A percentile compares a stretch with the other conserved stretches of the same genome.
These are phyloP conservation scores for Pampus argenteus DNA, from an alignment of 2,797 vertebrate species.

Conservation along the genomic window DNA sequence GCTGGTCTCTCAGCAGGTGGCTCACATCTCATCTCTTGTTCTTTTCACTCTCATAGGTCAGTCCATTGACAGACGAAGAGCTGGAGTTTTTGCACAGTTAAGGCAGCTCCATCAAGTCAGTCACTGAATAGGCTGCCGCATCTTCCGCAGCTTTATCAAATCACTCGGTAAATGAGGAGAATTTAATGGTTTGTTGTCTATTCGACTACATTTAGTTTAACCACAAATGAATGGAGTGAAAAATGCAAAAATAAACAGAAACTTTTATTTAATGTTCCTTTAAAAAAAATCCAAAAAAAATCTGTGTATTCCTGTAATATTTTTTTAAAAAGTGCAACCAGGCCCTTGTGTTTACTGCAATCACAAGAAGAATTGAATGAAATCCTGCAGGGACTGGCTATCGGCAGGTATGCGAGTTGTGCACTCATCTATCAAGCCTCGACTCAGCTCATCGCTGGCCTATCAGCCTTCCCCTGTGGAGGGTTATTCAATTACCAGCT, in stretches of 20 bases:
- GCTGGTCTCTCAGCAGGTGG: slow-evolving; percentile 52
- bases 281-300: slow-evolving; percentile 9
- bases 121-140: slow-evolving; percentile 19
- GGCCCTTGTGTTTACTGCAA: slow-evolving; percentile 19
- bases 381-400: slow-evolving; percentile 44
- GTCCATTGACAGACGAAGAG: slow-evolving; percentile 44
- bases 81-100: slow-evolving; percentile 15
- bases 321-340: background rate
- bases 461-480: slow-evolving; percentile 69
- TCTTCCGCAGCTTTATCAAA: slow-evolving; percentile 33
- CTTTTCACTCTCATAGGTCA: slow-evolving; percentile 58
- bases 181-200: slow-evolving; percentile 10
- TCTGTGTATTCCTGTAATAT: slow-evolving; percentile 3
- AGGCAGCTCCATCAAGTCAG: slow-evolving; percentile 21
- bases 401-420: slow-evolving; percentile 32
- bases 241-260: background rate
- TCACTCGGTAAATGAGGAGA: background rate
- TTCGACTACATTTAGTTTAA: background rate
- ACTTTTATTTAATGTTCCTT: slow-evolving; percentile 4
- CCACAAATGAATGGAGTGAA: background rate
- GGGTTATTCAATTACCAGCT: slow-evolving; percentile 80
- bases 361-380: slow-evolving; percentile 24
- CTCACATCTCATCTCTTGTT: slow-evolving; percentile 53
- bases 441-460: slow-evolving; percentile 64
- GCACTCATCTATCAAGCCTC: slow-evolving; percentile 61